Percentiles rank a stretch among this genome's conserved stretches.
These are phyloP conservation scores for Saguinus imperator DNA, from an alignment of 2,113 vertebrate genomes.

Conservation along the genomic window DNA sequence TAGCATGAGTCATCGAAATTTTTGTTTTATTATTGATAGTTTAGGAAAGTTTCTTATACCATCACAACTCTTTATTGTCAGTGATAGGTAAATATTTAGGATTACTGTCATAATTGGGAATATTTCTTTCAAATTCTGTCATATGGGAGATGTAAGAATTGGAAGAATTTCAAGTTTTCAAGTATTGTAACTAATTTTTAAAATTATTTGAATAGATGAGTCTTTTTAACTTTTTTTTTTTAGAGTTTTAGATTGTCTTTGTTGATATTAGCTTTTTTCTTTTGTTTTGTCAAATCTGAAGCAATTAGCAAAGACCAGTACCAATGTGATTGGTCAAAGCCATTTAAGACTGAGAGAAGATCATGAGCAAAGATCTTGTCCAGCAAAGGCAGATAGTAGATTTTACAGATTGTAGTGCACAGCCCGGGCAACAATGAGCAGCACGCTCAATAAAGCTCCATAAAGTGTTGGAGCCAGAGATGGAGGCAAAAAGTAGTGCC, in stretches of 20 bases:
- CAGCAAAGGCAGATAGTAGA: not conserved
- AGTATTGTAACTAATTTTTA: not conserved
- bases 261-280: not conserved
- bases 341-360: not conserved
- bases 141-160: not conserved
- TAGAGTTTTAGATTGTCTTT: not conserved
- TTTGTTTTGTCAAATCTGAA: not conserved
- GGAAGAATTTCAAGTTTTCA: not conserved
- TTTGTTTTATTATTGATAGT: not conserved
- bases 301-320: too few relatives aligned
- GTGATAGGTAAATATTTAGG: not conserved
- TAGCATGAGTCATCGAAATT: not conserved
- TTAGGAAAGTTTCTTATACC: not conserved
- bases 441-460: not conserved
- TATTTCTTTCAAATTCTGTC: not conserved
- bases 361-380: not conserved
- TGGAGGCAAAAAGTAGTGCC: too few relatives aligned
- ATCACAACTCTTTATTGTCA: not conserved
- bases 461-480: too few relatives aligned
- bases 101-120: not conserved
- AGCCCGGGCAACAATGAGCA: rapidly evolving
- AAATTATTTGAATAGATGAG: not conserved
- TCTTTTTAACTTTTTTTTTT: not conserved
- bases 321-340: rapidly evolving
- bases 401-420: rapidly evolving